Conservation (phyloP, 1,140 invertebrate species). For the Melitaea cinxia region DNA sequence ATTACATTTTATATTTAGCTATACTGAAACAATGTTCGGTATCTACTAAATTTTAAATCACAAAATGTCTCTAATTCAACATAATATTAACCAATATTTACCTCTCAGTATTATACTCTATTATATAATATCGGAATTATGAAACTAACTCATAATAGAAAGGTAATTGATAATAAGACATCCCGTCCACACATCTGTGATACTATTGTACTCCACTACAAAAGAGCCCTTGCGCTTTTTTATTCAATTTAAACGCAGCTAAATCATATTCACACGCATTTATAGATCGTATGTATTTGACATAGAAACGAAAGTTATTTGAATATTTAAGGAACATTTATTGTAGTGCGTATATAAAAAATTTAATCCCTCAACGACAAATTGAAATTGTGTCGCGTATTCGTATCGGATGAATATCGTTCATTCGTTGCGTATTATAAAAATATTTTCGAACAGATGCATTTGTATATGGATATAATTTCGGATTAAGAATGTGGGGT, state of each 20-base stretch:
- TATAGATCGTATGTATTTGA: slow-evolving; percentile 9
- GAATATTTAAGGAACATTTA: neutral
- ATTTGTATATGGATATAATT: neutral
- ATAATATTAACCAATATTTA: too few relatives aligned
- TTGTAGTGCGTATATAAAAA: slow-evolving; percentile 33
- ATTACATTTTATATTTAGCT: too few relatives aligned
- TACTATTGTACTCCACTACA: slow-evolving; percentile 29
- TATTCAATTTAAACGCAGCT: slow-evolving; percentile 19
- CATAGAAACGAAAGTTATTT: slow-evolving; percentile 15
- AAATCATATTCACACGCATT: slow-evolving; percentile 8
- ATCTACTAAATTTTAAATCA: too few relatives aligned
- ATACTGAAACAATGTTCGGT: too few relatives aligned
- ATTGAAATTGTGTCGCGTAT: neutral
- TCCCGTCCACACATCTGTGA: slow-evolving; percentile 36
- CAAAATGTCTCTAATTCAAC: too few relatives aligned
- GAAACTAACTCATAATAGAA: slow-evolving; percentile 7
- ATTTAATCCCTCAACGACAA: slow-evolving; percentile 22
- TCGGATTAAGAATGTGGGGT: too few relatives aligned
- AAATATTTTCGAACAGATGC: neutral
- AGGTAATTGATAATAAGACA: slow-evolving; percentile 37
- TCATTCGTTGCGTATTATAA: slow-evolving; percentile 22
- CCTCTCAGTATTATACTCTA: too few relatives aligned
- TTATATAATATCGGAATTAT: slow-evolving; percentile 2
- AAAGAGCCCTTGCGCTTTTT: slow-evolving; percentile 29
- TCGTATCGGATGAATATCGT: neutral